These are phyloP conservation scores for Protaetia brevitarsis DNA, from an alignment of 1,140 invertebrate genomes.

Conservation along the genomic window DNA sequence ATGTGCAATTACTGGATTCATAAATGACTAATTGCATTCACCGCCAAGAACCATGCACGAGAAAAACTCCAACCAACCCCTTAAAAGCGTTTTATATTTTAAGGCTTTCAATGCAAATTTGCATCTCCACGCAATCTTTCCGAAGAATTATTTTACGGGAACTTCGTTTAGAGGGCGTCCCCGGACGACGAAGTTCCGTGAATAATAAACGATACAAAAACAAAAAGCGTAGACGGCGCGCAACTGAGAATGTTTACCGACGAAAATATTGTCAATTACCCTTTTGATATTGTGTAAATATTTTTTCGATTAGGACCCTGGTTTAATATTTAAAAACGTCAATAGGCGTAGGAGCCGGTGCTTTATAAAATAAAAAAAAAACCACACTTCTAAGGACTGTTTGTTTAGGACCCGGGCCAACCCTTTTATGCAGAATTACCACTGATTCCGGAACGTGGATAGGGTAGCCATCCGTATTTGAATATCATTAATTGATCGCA, in stretches of 20 bases:
- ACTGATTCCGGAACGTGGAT: not conserved
- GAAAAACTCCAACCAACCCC: constrained; percentile 42
- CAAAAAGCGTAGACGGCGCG: not conserved
- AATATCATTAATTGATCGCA: not conserved
- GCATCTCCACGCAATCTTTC: constrained; percentile 12
- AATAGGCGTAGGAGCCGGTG: not conserved
- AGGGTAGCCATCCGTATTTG: not conserved
- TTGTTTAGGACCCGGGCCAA: not conserved
- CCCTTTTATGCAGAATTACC: constrained; percentile 5
- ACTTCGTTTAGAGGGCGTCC: too few species aligned
- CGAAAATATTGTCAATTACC: not conserved
- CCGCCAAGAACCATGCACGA: constrained; percentile 41
- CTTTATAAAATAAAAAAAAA: not conserved
- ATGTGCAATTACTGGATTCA: constrained; percentile 49
- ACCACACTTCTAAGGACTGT: not conserved
- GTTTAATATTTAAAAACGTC: constrained; percentile 1
- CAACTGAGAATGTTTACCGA: not conserved
- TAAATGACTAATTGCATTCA: constrained; percentile 49
- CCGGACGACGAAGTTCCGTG: too few species aligned
- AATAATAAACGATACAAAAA: constrained; percentile 7
- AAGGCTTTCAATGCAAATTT: constrained; percentile 34
- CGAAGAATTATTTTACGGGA: not conserved
- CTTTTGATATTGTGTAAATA: not conserved
- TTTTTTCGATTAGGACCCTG: not conserved
- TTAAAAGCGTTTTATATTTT: constrained; percentile 39